Conservation (phyloP, 2,888 invertebrate species). For the Hetaerina titia region DNA sequence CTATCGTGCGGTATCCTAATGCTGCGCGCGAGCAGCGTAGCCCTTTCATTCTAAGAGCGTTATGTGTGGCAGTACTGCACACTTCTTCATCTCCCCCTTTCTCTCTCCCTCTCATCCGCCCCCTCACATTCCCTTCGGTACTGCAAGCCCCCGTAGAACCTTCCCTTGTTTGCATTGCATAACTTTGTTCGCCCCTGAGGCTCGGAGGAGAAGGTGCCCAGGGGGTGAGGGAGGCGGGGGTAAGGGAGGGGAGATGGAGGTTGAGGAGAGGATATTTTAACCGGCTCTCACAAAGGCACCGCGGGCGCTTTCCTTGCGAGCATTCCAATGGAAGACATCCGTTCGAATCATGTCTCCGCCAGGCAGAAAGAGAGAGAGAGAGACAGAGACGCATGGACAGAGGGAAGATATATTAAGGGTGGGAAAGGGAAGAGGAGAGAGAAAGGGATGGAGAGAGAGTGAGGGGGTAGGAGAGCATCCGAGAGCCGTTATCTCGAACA, state of each 20-base stretch:
- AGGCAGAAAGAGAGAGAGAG: not conserved
- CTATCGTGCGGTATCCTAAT: not conserved
- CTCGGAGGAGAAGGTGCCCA: not conserved
- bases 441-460: not conserved
- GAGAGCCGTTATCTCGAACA: slow-evolving; percentile 9
- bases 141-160: not conserved
- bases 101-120: not conserved
- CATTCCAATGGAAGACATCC: slow-evolving; percentile 59
- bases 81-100: not conserved
- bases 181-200: slow-evolving; percentile 41
- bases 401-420: not conserved
- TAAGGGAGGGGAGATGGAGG: not conserved
- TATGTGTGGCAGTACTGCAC: not conserved
- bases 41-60: not conserved
- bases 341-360: slow-evolving; percentile 54
- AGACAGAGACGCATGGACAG: not conserved
- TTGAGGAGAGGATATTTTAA: not conserved
- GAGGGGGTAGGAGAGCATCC: not conserved
- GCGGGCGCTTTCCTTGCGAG: slow-evolving; percentile 28
- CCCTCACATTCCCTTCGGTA: not conserved
- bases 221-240: not conserved
- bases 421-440: not conserved
- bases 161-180: slow-evolving; percentile 56
- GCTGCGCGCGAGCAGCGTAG: not conserved
- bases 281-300: slow-evolving; percentile 36